Evolutionary conservation across 2,888 invertebrate species (phyloP), one percentile per base, ranked within the genome.

Genomic region (Amphimallon solstitiale): DNA sequence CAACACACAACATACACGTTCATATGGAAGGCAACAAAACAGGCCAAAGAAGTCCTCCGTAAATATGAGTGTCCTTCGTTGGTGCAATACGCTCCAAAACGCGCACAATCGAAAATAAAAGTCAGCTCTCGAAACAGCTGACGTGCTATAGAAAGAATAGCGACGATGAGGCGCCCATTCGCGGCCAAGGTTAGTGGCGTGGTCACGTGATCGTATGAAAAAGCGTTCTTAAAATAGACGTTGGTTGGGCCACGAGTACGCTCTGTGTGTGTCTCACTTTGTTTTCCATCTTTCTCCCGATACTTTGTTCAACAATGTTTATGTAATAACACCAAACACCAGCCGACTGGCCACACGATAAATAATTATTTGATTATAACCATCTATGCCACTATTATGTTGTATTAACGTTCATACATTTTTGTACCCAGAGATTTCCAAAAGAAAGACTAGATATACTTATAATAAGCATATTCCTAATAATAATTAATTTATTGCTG

Each of bases 161-260:
- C 65, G 65, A 38, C 60, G 51, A 45, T 40, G 52, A 37, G 61
- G 61, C 61, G 61, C 54, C 61, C 60, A 38, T 45, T 61, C 51
- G 45, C 66, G 66, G 52, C 66, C 66, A 61, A 60, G 66, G 65
- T 66, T 60, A 65, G 48, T 37, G 35, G 51, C 59, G 67, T 66
- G 73, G 70, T 68, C 73, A 74, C 71, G 69, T 71, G 72, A 73
- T 71, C 63, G 68, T 72, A 72, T 70, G 70, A 73, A 71, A 74
- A 70, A 71, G 67, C 71, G 73, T 72, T 73, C 75, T 77, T 75
- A 76, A 77, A 77, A 76, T 78, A 77, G 77, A 70, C 65, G 67
- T 38, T 56, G 59, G 56, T 37, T 37, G 46, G 35, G 49, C 54
- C 34, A 45, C 56, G 38, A 38, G 21, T 14, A 29, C 35, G 34